Evolutionary conservation across 2,113 vertebrate genomes (phyloP).

Genomic region (Pseudorectes ferrugineus): DNA sequence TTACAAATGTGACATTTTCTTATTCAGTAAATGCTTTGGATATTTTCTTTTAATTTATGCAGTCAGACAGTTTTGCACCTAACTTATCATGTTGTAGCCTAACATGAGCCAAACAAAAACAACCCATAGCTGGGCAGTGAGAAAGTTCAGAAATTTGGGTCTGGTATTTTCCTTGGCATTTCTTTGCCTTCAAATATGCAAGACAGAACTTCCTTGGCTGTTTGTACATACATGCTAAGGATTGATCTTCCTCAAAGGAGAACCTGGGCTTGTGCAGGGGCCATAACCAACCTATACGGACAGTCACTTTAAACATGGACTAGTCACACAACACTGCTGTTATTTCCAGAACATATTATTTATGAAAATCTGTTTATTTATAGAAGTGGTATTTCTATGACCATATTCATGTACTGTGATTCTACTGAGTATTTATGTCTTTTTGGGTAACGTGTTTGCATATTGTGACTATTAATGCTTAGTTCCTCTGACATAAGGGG

Average conservation of each 20-base stretch:
- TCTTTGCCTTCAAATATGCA: background rate
- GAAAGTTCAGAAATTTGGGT: background rate
- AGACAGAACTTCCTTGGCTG: background rate
- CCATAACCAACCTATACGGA: fast-evolving
- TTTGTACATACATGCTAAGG: background rate
- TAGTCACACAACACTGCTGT: background rate
- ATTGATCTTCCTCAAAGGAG: background rate
- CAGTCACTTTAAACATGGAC: background rate
- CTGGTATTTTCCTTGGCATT: background rate
- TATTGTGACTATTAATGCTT: background rate
- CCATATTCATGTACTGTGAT: background rate
- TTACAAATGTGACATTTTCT: fast-evolving
- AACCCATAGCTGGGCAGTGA: background rate
- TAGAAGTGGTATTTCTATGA: background rate
- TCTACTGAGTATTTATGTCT: background rate
- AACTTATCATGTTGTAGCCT: background rate
- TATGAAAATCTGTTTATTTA: background rate
- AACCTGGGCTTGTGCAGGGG: background rate
- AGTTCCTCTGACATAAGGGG: background rate
- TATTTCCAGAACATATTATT: background rate
- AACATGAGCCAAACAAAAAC: background rate
- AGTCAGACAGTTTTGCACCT: background rate
- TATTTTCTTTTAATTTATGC: background rate
- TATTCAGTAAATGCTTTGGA: background rate
- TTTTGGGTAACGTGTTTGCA: background rate